These are phyloP conservation scores for Dipodomys merriami DNA, from an alignment of 2,113 vertebrate species.

Conservation along the genomic window DNA sequence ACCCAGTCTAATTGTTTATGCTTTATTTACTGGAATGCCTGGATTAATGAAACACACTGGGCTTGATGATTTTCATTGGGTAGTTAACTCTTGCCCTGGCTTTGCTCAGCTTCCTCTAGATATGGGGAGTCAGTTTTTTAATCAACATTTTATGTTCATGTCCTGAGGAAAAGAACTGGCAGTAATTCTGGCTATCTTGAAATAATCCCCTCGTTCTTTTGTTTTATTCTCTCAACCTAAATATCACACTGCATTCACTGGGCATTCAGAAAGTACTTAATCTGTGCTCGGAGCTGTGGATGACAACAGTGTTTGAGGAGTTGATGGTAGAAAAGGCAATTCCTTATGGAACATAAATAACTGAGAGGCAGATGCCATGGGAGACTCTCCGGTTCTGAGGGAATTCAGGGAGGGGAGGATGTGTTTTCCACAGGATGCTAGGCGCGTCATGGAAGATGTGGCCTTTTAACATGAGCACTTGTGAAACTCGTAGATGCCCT, in stretches of 20 bases:
- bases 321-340: neutral
- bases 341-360: neutral
- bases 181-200: constrained; percentile 47
- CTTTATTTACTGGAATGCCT: neutral
- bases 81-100: neutral
- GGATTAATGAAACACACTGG: neutral
- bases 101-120: neutral
- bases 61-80: neutral
- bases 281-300: neutral
- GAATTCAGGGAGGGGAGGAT: neutral
- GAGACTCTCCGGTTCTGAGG: neutral
- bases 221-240: constrained; percentile 14
- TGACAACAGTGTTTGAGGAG: neutral
- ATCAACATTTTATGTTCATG: neutral
- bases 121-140: neutral
- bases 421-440: neutral
- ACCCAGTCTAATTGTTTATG: neutral
- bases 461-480: neutral
- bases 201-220: constrained; percentile 33
- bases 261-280: neutral
- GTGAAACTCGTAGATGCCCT: neutral
- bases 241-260: neutral
- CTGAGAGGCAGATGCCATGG: neutral
- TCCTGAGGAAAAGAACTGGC: constrained; percentile 9
- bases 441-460: neutral